Evolutionary conservation across 2,888 invertebrate species (phyloP), one percentile per base, ranked within the genome.

Genomic region (Neoitamus cyanurus): DNA sequence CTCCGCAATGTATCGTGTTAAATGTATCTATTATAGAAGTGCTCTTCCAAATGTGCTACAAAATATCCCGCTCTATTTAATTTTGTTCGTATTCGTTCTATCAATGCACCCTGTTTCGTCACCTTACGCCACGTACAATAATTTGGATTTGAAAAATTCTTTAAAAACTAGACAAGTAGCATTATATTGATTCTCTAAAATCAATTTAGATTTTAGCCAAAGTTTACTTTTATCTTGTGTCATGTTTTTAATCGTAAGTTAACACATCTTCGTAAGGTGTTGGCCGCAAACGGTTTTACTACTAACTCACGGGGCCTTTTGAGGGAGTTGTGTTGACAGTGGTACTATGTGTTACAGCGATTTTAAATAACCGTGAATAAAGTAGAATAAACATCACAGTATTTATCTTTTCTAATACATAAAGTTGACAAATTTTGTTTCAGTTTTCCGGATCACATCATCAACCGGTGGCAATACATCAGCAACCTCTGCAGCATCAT

Each of bases 381-480:
- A 75, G n/a, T 37, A 25, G 36, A 34, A 36, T 75, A 75, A 42
- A 42, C 13, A 7, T 34, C 28, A 37, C 13, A 75, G 37, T 75
- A 75, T 37, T 34, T 31, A 80, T 82, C 48, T 15, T 80, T 89
- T 90, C 90, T 90, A 91, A 89, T 90, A 89, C 90, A 91, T 91
- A 91, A 90, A 91, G 90, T 90, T 89, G 88, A 89, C 89, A 90
- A 88, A 89, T 89, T 89, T 90, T 89, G 72, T 86, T 86, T 86
- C 85, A 86, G 86, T 78, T 7, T 85, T 70, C 77, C 85, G 86
- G 25, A 84, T 82, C 11, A 15, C 86, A 84, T 37, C 77, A 72
- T 83, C 48, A 31, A 37, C 34, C 13, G 77, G 46, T 34, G 46
- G 20, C 7, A 73, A 75, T 15, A 9, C 73, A 68, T 34, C 75